Evolutionary conservation across 2,797 vertebrate genomes (phyloP).

Genomic region (Tauraco hartlaubi): DNA sequence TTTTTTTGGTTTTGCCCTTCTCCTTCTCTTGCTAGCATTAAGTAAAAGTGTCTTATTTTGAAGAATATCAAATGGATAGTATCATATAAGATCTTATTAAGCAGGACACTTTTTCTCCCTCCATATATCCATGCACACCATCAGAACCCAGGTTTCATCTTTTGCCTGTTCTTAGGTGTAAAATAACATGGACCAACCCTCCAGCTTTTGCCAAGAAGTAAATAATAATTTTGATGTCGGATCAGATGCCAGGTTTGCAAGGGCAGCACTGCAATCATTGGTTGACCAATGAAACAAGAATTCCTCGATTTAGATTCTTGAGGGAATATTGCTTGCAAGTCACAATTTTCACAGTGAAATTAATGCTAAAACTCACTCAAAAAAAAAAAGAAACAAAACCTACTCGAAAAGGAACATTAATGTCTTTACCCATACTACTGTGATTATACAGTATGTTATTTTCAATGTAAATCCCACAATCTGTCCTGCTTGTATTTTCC

Average conservation of each 20-base stretch:
- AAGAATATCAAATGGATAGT: not conserved
- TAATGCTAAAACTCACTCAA: not conserved
- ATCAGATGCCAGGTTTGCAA: not conserved
- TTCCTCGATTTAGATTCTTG: not conserved
- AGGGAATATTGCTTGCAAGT: not conserved
- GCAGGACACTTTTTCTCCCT: not conserved
- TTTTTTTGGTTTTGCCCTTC: not conserved
- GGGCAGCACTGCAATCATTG: not conserved
- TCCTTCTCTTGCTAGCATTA: not conserved
- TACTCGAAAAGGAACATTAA: not conserved
- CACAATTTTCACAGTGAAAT: not conserved
- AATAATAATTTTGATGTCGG: constrained; percentile 5
- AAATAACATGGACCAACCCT: not conserved
- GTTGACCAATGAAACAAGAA: constrained; percentile 4
- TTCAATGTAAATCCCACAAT: constrained; percentile 5
- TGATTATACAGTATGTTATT: not conserved
- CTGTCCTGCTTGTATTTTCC: constrained; percentile 11
- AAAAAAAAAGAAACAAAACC: not conserved
- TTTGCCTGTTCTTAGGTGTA: not conserved
- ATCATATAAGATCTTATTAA: not conserved
- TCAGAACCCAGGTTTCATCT: constrained; percentile 1
- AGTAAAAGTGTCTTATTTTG: not conserved
- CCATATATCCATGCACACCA: not conserved
- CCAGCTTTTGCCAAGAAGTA: constrained; percentile 14
- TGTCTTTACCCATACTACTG: not conserved